Conservation (phyloP, 2,113 vertebrate species). For the Coryphaenoides rupestris region DNA sequence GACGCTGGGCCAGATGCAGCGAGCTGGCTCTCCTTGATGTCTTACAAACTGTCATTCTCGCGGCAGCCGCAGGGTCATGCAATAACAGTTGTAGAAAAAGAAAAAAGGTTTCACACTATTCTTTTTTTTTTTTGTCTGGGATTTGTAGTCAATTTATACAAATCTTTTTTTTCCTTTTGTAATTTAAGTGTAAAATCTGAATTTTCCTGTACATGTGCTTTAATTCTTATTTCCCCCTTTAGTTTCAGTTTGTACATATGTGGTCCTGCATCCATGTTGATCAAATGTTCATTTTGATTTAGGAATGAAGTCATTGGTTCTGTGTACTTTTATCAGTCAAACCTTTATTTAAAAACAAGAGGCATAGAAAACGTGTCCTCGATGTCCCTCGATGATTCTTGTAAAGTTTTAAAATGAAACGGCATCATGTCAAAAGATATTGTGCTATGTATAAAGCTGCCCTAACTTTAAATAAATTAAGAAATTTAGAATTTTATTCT, state of each 20-base stretch:
- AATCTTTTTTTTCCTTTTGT: conserved; percentile 74
- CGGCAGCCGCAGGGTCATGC: conserved; percentile 86
- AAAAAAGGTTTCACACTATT: conserved; percentile 71
- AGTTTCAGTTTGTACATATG: conserved; percentile 60
- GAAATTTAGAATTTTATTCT: conserved; percentile 44
- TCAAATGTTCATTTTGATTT: conserved; percentile 32
- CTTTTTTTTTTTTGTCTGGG: conserved; percentile 20
- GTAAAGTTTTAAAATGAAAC: conserved; percentile 31
- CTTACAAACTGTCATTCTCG: conserved; percentile 80
- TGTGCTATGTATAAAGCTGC: conserved; percentile 53
- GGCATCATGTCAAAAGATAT: conserved; percentile 41
- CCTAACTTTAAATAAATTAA: conserved; percentile 67
- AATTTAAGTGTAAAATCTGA: conserved; percentile 81
- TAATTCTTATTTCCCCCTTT: conserved; percentile 57
- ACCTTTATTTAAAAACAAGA: conserved; percentile 46
- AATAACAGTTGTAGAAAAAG: conserved; percentile 93
- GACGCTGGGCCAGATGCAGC: conserved; percentile 6
- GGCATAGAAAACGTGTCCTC: conserved; percentile 15
- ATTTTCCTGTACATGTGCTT: conserved; percentile 80
- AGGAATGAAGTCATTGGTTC: conserved; percentile 11
- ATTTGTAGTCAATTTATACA: conserved; percentile 78
- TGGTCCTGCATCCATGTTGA: conserved; percentile 33
- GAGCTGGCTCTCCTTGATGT: conserved; percentile 39
- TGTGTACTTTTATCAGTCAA: conserved; percentile 14
- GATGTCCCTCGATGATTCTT: conserved; percentile 26